Evolutionary conservation across 2,888 invertebrate genomes (phyloP).

Genomic region (Pyrrhosoma nymphula): DNA sequence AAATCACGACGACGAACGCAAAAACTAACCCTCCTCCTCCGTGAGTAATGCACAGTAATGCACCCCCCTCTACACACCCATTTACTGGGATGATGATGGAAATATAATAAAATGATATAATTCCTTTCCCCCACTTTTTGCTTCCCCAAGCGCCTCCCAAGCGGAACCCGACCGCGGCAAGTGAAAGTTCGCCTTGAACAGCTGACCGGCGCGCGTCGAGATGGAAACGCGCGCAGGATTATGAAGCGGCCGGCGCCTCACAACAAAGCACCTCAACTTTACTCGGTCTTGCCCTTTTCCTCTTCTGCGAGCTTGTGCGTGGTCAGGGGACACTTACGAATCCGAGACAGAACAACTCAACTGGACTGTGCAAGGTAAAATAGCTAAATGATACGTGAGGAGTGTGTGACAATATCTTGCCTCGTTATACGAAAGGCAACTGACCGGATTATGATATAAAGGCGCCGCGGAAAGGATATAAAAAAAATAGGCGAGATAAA

Average conservation of each 20-base stretch:
- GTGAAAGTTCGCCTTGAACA: conserved; percentile 7
- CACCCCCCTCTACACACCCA: not conserved
- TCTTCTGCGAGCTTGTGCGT: not conserved
- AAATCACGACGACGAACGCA: not conserved
- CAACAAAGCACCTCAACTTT: not conserved
- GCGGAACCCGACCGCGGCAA: not conserved
- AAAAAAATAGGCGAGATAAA: not conserved
- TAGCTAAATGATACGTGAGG: not conserved
- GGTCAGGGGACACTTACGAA: not conserved
- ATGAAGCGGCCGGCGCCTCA: not conserved
- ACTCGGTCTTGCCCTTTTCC: not conserved
- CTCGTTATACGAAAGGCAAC: not conserved
- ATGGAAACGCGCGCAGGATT: not conserved
- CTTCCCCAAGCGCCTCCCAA: not conserved
- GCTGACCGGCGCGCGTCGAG: not conserved
- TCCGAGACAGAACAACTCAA: not conserved
- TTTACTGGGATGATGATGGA: not conserved
- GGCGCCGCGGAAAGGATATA: not conserved
- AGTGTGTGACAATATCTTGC: not conserved
- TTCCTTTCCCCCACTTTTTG: not conserved
- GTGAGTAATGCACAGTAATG: too few species aligned
- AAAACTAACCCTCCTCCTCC: not conserved
- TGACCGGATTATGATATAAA: not conserved
- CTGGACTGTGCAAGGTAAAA: too few species aligned
- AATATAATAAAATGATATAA: not conserved